A percentile compares a stretch with the other conserved stretches of the same genome.
Evolutionary conservation across 1,140 invertebrate species (phyloP).

Genomic region (Orchesella cincta): DNA sequence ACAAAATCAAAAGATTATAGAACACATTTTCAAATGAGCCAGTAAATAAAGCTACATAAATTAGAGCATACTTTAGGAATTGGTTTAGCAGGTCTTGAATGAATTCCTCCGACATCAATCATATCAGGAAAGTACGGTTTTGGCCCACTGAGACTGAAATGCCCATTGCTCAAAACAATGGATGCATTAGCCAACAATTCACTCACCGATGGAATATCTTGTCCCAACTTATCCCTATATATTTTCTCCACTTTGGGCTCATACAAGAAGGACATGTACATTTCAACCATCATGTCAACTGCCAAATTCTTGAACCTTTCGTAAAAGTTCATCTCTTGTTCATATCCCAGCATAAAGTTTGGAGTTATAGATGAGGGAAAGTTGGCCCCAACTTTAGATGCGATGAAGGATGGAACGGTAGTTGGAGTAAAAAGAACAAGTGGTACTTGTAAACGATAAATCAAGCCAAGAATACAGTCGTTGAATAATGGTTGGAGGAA

Average conservation of each 20-base stretch:
- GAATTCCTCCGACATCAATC: slow-evolving; percentile 48
- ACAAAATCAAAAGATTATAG: no score
- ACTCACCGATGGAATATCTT: slow-evolving; percentile 23
- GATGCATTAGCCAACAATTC: slow-evolving; percentile 39
- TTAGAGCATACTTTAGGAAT: slow-evolving; percentile 59
- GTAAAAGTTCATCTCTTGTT: slow-evolving; percentile 35
- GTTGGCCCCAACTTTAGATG: slow-evolving; percentile 11
- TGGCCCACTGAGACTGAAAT: slow-evolving; percentile 33
- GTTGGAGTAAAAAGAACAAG: slow-evolving; percentile 18
- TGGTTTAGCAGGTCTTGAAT: slow-evolving; percentile 44
- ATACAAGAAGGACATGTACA: neutral
- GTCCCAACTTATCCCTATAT: slow-evolving; percentile 44
- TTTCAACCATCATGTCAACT: neutral
- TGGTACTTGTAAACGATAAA: slow-evolving; percentile 15
- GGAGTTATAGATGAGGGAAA: slow-evolving; percentile 33
- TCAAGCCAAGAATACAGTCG: slow-evolving; percentile 29
- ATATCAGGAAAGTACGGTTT: slow-evolving; percentile 37
- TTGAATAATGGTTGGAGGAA: slow-evolving; percentile 27
- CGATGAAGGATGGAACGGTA: neutral
- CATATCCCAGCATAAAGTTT: neutral
- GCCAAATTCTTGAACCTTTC: slow-evolving; percentile 32
- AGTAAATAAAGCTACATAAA: no score
- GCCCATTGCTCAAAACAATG: slow-evolving; percentile 45
- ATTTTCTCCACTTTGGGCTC: slow-evolving; percentile 41
- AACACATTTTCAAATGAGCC: no score